phyloP scores from a whole-genome alignment of 2,888 invertebrate genomes.

The Oasisia sp. region DNA sequence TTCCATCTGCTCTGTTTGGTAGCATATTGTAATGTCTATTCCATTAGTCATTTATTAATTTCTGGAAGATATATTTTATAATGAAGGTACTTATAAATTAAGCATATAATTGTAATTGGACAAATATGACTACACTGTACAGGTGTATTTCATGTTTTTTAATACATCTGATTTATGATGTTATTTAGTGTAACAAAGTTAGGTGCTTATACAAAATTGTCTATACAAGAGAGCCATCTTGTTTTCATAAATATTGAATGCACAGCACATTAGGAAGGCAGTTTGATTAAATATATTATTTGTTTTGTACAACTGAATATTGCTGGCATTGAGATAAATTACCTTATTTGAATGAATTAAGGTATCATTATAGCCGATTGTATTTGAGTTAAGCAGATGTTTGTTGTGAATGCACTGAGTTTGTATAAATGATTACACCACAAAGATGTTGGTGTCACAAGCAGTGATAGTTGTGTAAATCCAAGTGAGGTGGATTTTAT shows the following conservation, averaged over 20 bases:
- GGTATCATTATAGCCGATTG: neutral
- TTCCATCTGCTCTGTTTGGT: neutral
- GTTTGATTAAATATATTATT: neutral
- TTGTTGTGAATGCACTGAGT: too few species aligned
- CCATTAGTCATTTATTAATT: neutral
- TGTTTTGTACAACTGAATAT: neutral
- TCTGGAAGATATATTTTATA: neutral
- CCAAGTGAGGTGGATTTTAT: neutral
- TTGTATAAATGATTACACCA: neutral
- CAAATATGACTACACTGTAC: too few species aligned
- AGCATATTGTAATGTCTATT: neutral
- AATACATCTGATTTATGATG: neutral
- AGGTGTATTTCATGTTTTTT: neutral
- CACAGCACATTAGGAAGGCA: neutral
- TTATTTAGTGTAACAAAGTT: too few species aligned
- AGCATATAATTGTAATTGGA: neutral
- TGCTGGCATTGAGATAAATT: neutral
- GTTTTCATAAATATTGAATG: neutral
- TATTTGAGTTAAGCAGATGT: too few species aligned
- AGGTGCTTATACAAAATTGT: neutral
- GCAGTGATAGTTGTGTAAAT: neutral
- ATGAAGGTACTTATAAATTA: neutral
- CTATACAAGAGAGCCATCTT: neutral
- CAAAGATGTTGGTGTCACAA: neutral
- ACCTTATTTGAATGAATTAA: neutral